Conservation (phyloP, 2,113 vertebrate species). For the Chloropsis hardwickii region DNA sequence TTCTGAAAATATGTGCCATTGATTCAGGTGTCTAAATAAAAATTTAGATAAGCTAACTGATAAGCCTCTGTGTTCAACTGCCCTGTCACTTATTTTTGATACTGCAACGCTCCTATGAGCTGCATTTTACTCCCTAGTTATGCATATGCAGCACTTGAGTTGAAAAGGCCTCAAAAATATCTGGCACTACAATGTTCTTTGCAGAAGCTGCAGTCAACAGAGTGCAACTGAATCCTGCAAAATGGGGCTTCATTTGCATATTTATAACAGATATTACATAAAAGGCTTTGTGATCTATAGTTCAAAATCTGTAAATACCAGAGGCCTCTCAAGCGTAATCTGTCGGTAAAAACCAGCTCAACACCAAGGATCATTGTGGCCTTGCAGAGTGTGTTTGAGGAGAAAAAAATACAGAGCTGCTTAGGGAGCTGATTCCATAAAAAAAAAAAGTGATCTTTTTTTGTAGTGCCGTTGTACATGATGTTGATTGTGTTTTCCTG, state of each 20-base stretch:
- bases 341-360: neutral
- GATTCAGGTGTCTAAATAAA: neutral
- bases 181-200: neutral
- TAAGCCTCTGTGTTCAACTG: neutral
- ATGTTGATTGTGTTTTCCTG: neutral
- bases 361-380: neutral
- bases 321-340: neutral
- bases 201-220: neutral
- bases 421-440: neutral
- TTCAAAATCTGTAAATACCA: neutral
- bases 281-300: conserved; percentile 25
- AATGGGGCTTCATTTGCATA: conserved; percentile 20
- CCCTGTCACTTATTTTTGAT: neutral
- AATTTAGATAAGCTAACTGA: neutral
- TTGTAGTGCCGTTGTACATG: neutral
- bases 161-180: neutral
- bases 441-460: neutral
- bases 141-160: neutral
- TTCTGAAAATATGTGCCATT: neutral
- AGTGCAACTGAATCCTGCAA: conserved; percentile 8
- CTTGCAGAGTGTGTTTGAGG: neutral
- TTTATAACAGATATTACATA: conserved; percentile 34
- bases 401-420: neutral
- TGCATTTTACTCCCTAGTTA: neutral
- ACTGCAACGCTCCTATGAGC: neutral